Base-by-base conservation (phyloP, 30 jellyfish, hydroid and myxozoan genomes). In the Morbakka virulenta region DNA sequence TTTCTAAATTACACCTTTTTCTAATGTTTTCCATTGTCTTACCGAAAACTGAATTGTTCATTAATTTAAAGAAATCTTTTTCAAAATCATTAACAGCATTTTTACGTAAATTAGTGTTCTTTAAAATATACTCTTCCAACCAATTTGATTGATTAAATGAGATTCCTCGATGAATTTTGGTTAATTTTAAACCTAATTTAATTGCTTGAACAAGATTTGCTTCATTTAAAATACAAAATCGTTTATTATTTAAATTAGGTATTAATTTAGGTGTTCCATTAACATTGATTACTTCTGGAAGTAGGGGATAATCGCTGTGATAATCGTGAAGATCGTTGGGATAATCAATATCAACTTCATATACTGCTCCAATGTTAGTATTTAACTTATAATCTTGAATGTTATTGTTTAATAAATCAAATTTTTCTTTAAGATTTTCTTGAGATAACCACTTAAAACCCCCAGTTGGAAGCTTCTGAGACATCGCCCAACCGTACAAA, bases 401-500 rank as follows among this genome's bases (percentile, higher is more conserved):
- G 41, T 68, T 77, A 28, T 70, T 67, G 32, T 69, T 62, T 49
- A 79, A 89, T 1, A 80, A 47, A 2, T 61, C 72, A 33, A 79
- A 87, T 22, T 79, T 71, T 63, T 64, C 62, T 50, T 87, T 29
- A 32, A 79, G 0, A 74, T 79, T 72, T 33, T 35, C 26, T 12
- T 79, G 85, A 17, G 47, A 23, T 68, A 77, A 20, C 93, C 87
- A 77, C 47, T 68, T 68, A 48, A 86, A 77, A 49, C 84, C 83
- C 1, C 76, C 78, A 0, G 86, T 69, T 69, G 96, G 95, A 23
- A 86, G 74, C 2, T 61, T 23, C 35, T 86, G 87, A 1, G 63
- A 0, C 97, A 88, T 88, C 4, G 96, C 96, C 95, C 96, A 88
- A 2, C 94, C 94, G 64, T 83, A 72, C 24, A 71, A 25, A 87